Conservation (phyloP, 2,113 vertebrate genomes). For the Scopus umbretta region DNA sequence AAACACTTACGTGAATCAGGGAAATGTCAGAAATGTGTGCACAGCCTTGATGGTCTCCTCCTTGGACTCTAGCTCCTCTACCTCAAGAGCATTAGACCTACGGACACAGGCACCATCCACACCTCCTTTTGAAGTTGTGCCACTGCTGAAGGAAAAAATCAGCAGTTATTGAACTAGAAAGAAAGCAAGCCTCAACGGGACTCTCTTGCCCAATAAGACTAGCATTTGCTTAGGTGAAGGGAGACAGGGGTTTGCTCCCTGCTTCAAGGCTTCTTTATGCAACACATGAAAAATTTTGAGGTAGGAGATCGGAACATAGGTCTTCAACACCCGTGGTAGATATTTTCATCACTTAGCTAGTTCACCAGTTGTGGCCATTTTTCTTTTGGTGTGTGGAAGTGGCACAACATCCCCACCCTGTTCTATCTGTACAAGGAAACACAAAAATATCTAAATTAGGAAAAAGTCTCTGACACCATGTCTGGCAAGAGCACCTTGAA, state of each 20-base stretch:
- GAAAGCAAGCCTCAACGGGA: accelerated
- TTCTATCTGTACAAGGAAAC: background rate
- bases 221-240: background rate
- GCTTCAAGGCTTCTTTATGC: background rate
- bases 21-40: background rate
- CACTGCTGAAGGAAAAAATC: background rate
- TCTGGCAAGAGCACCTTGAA: background rate
- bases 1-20: background rate
- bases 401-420: background rate
- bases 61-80: background rate
- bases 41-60: background rate
- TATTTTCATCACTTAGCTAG: background rate
- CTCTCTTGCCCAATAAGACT: background rate
- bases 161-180: background rate
- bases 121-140: background rate
- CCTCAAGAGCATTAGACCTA: background rate
- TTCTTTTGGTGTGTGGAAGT: background rate
- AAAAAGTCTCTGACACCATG: background rate
- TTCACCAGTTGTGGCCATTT: background rate
- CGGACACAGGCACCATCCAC: background rate
- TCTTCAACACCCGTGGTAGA: background rate
- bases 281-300: background rate
- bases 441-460: background rate
- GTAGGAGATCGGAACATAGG: background rate
- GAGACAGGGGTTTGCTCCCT: background rate